Base-by-base conservation (phyloP, 2,113 vertebrate genomes). In the Paedocypris sp. region DNA sequence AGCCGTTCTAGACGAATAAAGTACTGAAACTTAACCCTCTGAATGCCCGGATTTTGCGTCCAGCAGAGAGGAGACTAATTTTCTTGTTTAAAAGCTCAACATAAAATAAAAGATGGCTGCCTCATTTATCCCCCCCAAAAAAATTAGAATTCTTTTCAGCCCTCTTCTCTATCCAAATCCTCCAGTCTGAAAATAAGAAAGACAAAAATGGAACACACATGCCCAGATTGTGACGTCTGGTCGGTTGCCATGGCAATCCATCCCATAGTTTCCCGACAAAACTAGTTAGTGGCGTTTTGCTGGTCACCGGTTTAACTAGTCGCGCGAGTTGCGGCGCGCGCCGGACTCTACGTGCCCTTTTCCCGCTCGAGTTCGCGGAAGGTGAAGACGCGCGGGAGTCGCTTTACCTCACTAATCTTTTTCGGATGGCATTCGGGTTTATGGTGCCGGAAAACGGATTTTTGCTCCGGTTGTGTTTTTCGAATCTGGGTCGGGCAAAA, bases 221-320 rank as follows among this genome's bases (percentile, higher is more conserved):
- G 90, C 91, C 88, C 91, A 89, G 87, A 89, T 87, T 87, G 90
- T 93, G 90, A 93, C 91, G 91, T 92, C 88, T 90, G 89, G 90
- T 92, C 91, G 88, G 91, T 93, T 92, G 87, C 90, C 90, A 85
- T 88, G 87, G 86, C 88, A 87, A 92, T 89, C 77, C 91, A 92
- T 92, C 91, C 91, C 90, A 93, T 92, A 89, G 87, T 87, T 83
- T 86, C 77, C 39, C 81, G 53, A 77, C 77, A 80, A 84, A 84
- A 83, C 82, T 83, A 89, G 85, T 83, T 87, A 87, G 81, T 80
- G 80, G 72, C 73, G 76, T 74, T 77, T 71, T 57, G 64, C 67
- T 82, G 69, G 82, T 87, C 77, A 81, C 70, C 79, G 69, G 71
- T 76, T 76, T 43, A 56, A 82, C 84, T 82, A 85, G 81, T 79